Evolutionary conservation across 2,888 invertebrate species (phyloP), one percentile per base, ranked within the genome.

Genomic region (Thalpophila matura): DNA sequence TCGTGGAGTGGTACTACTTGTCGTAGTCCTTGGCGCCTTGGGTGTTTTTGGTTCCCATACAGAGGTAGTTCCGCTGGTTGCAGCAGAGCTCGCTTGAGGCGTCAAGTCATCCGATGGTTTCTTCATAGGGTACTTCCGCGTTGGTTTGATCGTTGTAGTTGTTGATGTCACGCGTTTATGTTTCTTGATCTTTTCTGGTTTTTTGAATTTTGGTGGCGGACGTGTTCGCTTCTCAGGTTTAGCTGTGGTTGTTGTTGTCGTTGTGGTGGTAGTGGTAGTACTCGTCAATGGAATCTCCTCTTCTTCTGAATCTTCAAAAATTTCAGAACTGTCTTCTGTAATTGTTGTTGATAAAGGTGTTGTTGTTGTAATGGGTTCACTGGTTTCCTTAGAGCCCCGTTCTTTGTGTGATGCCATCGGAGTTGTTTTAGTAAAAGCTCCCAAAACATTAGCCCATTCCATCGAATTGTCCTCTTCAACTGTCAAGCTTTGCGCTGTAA

Each of bases 391-490:
- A 24, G 60, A 83, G 29, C 57, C 33, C 49, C 77, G 85, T 14
- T 84, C 84, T 65, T 83, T 90, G 29, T 88, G 78, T 0, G 88
- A 81, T 16, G 80, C 86, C 89, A 92, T 91, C 7, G 94, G 94
- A n/a, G 93, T 92, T 6, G 94, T 94, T 84, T 90, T 92, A 26
- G 88, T 85, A 69, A 94, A 92, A 18, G 92, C 91, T 47, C 90
- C 87, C 56, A 95, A 79, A 67, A 92, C 60, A 58, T 90, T 91
- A 6, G 90, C 90, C 93, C 93, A 94, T 62, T 90, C 82, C 79
- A 91, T 82, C 1, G 83, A 66, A 49, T 85, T 85, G 12, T 78
- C 78, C 31, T 87, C 87, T 43, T 89, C 86, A 29, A 77, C 76
- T 12, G 77, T 68, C 51, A 76, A 67, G 40, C 67, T 83, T 46